phyloP scores from a whole-genome alignment of 2,888 invertebrate genomes.

The Smittia sp. region DNA sequence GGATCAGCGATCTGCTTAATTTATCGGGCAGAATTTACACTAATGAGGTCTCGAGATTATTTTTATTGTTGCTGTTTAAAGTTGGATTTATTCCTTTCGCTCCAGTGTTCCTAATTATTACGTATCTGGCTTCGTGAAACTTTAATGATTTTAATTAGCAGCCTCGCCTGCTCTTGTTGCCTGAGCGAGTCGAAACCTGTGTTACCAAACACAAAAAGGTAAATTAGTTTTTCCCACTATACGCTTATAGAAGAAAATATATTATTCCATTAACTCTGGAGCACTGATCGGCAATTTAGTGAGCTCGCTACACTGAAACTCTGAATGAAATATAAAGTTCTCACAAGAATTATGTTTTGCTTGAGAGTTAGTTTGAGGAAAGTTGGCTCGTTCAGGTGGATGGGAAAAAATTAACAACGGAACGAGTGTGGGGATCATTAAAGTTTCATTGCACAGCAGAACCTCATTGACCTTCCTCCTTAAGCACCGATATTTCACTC shows the following conservation, averaged over 20 bases:
- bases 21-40: conserved; percentile 22
- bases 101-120: conserved; percentile 32
- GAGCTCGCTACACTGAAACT: background rate
- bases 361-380: too few relatives aligned
- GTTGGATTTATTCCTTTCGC: conserved; percentile 29
- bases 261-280: conserved; percentile 38
- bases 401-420: background rate
- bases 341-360: conserved; percentile 33
- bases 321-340: conserved; percentile 30
- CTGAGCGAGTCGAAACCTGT: background rate
- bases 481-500: too few relatives aligned
- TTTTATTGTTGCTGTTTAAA: conserved; percentile 40
- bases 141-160: conserved; percentile 39
- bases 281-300: conserved; percentile 40
- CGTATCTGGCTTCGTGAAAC: conserved; percentile 37
- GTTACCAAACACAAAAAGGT: background rate
- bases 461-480: background rate
- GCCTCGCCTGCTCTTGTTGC: background rate
- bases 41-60: conserved; percentile 39
- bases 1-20: background rate
- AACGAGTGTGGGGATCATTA: background rate
- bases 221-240: conserved; percentile 20
- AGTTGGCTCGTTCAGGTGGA: background rate
- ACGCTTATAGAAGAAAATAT: conserved; percentile 38
- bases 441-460: background rate